These are phyloP conservation scores for Siniperca scherzeri DNA, from an alignment of 2,797 vertebrate species.

Conservation along the genomic window DNA sequence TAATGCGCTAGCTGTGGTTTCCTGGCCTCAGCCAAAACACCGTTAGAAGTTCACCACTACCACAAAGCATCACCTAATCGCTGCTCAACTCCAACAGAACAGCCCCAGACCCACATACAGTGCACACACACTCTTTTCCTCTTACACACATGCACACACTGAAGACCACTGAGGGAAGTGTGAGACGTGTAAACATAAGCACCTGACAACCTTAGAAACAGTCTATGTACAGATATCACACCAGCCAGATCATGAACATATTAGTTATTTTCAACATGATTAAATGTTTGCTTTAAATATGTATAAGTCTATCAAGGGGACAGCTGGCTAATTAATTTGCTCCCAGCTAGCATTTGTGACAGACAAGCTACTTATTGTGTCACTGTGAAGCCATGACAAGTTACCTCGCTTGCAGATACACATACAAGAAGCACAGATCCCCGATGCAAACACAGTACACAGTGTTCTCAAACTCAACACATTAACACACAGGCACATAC, in stretches of 20 bases:
- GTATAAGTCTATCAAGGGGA: background rate
- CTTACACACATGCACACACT: slow-evolving; percentile 22
- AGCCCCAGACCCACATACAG: slow-evolving; percentile 33
- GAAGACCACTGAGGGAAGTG: slow-evolving; percentile 25
- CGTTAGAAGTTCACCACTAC: slow-evolving; percentile 80
- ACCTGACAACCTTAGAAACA: slow-evolving; percentile 54
- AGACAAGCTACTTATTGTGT: slow-evolving; percentile 30
- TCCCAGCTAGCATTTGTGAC: slow-evolving; percentile 25
- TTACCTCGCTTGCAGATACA: slow-evolving; percentile 43
- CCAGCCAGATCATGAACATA: slow-evolving; percentile 7
- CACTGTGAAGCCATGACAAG: slow-evolving; percentile 30
- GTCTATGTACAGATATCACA: slow-evolving; percentile 11
- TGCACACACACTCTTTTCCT: slow-evolving; percentile 42
- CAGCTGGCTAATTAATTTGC: slow-evolving; percentile 13
- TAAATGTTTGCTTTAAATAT: slow-evolving; percentile 1
- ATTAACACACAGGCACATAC: slow-evolving; percentile 27
- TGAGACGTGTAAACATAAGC: slow-evolving; percentile 50
- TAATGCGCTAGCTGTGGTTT: slow-evolving; percentile 86
- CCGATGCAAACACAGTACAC: slow-evolving; percentile 25
- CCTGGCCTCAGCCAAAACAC: slow-evolving; percentile 80
- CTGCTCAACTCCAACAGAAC: slow-evolving; percentile 68
- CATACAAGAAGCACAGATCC: slow-evolving; percentile 39
- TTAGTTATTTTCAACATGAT: slow-evolving; percentile 3
- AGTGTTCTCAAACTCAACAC: slow-evolving; percentile 43
- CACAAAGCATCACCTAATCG: slow-evolving; percentile 85